Evolutionary conservation across 2,113 vertebrate genomes (phyloP).

Genomic region (Coregonus clupeaformis): DNA sequence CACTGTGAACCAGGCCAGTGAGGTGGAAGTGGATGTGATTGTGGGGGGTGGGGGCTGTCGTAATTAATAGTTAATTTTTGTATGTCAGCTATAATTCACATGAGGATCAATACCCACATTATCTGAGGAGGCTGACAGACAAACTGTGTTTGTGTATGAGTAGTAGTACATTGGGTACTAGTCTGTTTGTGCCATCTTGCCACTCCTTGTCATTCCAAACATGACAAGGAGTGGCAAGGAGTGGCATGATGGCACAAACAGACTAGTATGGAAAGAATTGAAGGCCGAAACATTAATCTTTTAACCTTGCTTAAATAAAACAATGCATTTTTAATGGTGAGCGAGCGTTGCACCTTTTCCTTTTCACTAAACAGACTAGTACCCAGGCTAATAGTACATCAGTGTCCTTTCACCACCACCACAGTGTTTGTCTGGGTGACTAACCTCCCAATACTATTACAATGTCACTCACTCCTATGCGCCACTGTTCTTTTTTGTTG

Average conservation of each 20-base stretch:
- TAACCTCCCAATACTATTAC: not conserved
- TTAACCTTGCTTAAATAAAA: no score
- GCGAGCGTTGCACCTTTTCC: no score
- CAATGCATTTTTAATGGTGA: no score
- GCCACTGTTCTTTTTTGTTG: not conserved
- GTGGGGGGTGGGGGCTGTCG: slow-evolving; percentile 25
- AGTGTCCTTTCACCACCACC: not conserved
- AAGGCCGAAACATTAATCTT: no score
- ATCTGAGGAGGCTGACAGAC: slow-evolving; percentile 38
- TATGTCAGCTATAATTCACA: slow-evolving; percentile 55
- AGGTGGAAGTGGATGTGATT: not conserved
- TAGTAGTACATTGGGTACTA: not conserved
- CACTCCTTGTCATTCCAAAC: slow-evolving; percentile 18
- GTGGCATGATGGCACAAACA: not conserved
- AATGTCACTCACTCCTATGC: not conserved
- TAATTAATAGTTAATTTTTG: slow-evolving; percentile 61
- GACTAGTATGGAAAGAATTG: no score
- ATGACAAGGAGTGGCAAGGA: slow-evolving; percentile 24
- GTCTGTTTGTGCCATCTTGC: no score
- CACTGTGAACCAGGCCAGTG: slow-evolving; percentile 69
- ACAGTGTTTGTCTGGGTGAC: not conserved
- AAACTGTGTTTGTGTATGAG: slow-evolving; percentile 32
- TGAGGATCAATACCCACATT: slow-evolving; percentile 41
- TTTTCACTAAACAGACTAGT: no score
- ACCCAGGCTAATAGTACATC: not conserved